phyloP scores from a whole-genome alignment of 1,140 invertebrate species.

The Hydropsyche tenuis region DNA sequence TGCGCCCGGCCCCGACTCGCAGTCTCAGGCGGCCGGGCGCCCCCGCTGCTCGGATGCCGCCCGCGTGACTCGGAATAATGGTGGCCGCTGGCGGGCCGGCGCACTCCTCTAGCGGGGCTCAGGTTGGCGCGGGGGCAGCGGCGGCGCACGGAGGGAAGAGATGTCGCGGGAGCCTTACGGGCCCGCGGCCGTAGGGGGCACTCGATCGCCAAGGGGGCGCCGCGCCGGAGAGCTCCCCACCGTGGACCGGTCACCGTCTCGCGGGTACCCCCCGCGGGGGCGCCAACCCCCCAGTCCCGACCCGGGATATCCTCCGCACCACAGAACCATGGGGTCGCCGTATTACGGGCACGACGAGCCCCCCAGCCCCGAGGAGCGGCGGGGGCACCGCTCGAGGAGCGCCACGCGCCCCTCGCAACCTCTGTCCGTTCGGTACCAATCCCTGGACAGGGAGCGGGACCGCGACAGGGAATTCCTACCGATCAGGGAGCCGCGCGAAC shows the following conservation, averaged over 20 bases:
- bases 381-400: slow-evolving; percentile 69
- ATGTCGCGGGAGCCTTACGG: slow-evolving; percentile 80
- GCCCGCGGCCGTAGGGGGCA: slow-evolving; percentile 57
- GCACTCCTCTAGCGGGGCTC: slow-evolving; percentile 58
- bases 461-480: slow-evolving; percentile 83
- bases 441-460: slow-evolving; percentile 72
- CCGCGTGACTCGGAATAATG: slow-evolving; percentile 51
- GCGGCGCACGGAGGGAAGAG: slow-evolving; percentile 53
- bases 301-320: slow-evolving; percentile 44
- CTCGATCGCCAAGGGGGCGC: slow-evolving; percentile 69
- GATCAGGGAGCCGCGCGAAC: slow-evolving; percentile 74
- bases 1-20: slow-evolving; percentile 60
- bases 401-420: slow-evolving; percentile 64
- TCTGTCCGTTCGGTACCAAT: slow-evolving; percentile 73
- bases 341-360: slow-evolving; percentile 78
- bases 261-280: slow-evolving; percentile 70
- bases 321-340: slow-evolving; percentile 64
- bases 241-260: slow-evolving; percentile 82
- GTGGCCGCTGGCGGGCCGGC: slow-evolving; percentile 55
- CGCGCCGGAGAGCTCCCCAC: slow-evolving; percentile 76
- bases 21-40: slow-evolving; percentile 56
- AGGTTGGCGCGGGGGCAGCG: slow-evolving; percentile 55
- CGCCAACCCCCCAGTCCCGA: slow-evolving; percentile 56
- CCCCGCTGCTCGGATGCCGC: slow-evolving; percentile 59
- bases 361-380: slow-evolving; percentile 73